Percentiles rank a stretch among this genome's conserved stretches.
Evolutionary conservation across 2,797 vertebrate genomes (phyloP).

Genomic region (Acanthurus tractus): DNA sequence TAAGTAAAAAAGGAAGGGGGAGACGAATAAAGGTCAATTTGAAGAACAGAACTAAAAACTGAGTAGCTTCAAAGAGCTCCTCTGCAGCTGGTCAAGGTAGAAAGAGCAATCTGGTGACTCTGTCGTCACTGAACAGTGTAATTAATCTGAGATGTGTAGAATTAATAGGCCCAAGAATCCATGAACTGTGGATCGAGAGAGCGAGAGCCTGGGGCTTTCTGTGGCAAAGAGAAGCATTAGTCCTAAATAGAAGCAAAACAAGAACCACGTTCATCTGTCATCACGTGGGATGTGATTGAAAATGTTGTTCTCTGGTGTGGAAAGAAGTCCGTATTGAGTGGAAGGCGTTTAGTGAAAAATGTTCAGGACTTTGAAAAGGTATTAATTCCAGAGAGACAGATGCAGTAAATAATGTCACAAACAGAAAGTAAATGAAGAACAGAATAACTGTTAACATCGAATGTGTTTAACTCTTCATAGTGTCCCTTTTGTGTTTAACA

Average conservation of each 20-base stretch:
- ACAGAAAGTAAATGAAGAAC: background rate
- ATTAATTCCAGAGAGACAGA: constrained; percentile 19
- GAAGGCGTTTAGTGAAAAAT: constrained; percentile 34
- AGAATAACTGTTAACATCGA: background rate
- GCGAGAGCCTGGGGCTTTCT: constrained; percentile 11
- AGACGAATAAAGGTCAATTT: too few species aligned
- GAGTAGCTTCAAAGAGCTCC: background rate
- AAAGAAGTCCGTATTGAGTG: constrained; percentile 24
- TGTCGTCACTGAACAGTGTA: constrained; percentile 10
- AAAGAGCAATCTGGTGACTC: background rate
- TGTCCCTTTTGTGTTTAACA: too few species aligned
- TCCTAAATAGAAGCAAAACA: constrained; percentile 10
- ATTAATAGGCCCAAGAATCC: constrained; percentile 19
- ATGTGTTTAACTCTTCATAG: too few species aligned
- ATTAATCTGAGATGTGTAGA: constrained; percentile 35
- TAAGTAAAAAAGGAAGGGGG: background rate
- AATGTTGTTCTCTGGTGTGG: constrained; percentile 22
- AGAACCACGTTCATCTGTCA: constrained; percentile 36
- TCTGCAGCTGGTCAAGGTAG: background rate
- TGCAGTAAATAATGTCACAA: background rate
- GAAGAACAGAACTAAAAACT: background rate
- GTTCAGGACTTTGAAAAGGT: background rate
- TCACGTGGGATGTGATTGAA: constrained; percentile 32
- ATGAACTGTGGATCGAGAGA: constrained; percentile 17
- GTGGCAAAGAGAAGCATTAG: constrained; percentile 19